phyloP scores from a whole-genome alignment of 2,113 vertebrate genomes.

The Hemiscyllium ocellatum region DNA sequence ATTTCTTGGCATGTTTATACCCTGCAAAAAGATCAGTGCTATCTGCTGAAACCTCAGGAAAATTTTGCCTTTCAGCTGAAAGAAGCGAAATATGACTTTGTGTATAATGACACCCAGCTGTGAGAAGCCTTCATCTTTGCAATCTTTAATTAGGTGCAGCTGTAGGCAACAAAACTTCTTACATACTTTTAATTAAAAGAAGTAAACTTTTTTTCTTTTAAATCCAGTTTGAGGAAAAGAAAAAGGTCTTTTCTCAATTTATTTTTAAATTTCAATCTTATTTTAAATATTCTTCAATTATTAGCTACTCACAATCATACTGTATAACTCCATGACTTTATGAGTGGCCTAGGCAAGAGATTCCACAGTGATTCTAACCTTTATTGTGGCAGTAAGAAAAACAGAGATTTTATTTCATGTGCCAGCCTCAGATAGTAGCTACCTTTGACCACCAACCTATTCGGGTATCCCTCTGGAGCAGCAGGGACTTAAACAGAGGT shows the following conservation, averaged over 20 bases:
- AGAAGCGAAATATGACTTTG: slow-evolving; percentile 29
- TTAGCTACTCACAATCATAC: not conserved
- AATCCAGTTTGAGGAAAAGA: not conserved
- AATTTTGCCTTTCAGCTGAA: slow-evolving; percentile 23
- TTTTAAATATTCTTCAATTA: not conserved
- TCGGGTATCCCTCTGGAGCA: no score
- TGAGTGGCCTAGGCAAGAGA: not conserved
- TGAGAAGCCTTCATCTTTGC: slow-evolving; percentile 33
- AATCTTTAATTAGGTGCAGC: slow-evolving; percentile 38
- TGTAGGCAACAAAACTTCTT: slow-evolving; percentile 34
- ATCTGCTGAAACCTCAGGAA: slow-evolving; percentile 32
- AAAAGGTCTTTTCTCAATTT: not conserved
- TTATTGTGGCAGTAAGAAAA: not conserved
- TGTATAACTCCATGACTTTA: no score
- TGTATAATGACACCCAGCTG: slow-evolving; percentile 36
- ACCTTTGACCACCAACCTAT: not conserved
- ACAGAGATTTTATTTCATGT: not conserved
- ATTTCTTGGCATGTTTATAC: slow-evolving; percentile 11
- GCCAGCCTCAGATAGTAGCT: not conserved
- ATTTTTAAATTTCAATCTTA: not conserved
- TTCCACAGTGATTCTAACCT: not conserved
- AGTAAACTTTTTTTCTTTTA: slow-evolving; percentile 33
- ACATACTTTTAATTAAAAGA: slow-evolving; percentile 35
- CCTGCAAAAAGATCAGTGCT: slow-evolving; percentile 6
- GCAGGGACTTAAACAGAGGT: no score